phyloP scores from a whole-genome alignment of 1,140 invertebrate species.

The Oryctes rhinoceros region DNA sequence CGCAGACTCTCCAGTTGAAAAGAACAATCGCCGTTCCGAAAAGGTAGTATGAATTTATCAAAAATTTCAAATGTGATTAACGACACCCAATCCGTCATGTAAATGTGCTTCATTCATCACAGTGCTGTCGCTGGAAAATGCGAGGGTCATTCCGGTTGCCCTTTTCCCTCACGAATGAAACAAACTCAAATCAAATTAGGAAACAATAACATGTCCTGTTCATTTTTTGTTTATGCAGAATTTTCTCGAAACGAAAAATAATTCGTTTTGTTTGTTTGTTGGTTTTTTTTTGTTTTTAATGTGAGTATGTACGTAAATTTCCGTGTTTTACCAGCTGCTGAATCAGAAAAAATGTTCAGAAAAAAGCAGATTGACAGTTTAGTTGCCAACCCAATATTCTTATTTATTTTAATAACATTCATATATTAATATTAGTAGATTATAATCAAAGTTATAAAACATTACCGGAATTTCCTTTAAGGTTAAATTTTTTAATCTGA shows the following conservation, averaged over 20 bases:
- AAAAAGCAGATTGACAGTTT: neutral
- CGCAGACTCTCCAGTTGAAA: neutral
- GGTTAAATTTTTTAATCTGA: too few relatives aligned
- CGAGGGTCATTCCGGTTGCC: constrained; percentile 16
- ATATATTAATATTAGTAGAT: too few relatives aligned
- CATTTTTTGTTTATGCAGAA: constrained; percentile 25
- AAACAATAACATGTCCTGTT: constrained; percentile 16
- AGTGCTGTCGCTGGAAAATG: neutral
- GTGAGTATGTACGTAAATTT: neutral
- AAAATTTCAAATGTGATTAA: constrained; percentile 35
- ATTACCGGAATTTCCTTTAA: too few relatives aligned
- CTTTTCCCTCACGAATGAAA: neutral
- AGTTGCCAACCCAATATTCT: too few relatives aligned
- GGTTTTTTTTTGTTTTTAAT: neutral
- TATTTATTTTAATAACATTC: too few relatives aligned
- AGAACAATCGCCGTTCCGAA: neutral
- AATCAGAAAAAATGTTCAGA: neutral
- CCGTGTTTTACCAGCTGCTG: neutral
- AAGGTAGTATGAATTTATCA: constrained; percentile 20
- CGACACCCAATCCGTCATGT: constrained; percentile 31
- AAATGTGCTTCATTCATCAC: constrained; percentile 24
- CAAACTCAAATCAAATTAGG: constrained; percentile 26
- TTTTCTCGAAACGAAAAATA: neutral
- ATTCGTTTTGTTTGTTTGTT: neutral
- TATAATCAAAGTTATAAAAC: too few relatives aligned